Evolutionary conservation across 2,797 vertebrate genomes (phyloP).

Genomic region (Tauraco hartlaubi): DNA sequence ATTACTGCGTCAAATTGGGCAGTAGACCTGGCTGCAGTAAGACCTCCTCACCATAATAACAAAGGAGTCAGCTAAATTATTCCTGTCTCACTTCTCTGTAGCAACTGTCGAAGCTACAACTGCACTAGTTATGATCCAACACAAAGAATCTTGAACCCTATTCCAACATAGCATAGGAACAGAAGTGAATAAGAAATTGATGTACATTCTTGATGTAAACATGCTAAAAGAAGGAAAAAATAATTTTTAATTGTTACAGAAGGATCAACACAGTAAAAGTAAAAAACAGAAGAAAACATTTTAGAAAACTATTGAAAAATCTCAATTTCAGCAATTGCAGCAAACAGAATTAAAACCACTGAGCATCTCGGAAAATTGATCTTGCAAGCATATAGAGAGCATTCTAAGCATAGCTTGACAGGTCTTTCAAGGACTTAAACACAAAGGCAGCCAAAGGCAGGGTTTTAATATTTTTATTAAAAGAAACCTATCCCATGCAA

Average conservation of each 20-base stretch:
- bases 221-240: neutral
- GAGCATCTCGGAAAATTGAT: neutral
- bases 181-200: neutral
- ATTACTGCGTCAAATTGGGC: neutral
- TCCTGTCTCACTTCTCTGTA: neutral
- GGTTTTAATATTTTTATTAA: slow-evolving; percentile 1
- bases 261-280: neutral
- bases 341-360: neutral
- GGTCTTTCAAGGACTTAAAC: neutral
- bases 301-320: neutral
- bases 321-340: neutral
- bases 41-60: neutral
- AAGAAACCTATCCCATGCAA: slow-evolving; percentile 14
- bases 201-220: neutral
- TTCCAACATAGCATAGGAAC: neutral
- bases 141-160: neutral
- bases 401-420: neutral
- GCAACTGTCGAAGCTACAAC: neutral
- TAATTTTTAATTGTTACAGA: neutral
- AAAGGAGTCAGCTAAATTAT: neutral
- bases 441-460: neutral
- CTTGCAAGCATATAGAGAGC: neutral
- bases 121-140: neutral
- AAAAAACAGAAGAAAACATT: neutral
- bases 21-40: neutral